Base-by-base conservation (phyloP, 2,888 invertebrate genomes). In the Cerastoderma edule region DNA sequence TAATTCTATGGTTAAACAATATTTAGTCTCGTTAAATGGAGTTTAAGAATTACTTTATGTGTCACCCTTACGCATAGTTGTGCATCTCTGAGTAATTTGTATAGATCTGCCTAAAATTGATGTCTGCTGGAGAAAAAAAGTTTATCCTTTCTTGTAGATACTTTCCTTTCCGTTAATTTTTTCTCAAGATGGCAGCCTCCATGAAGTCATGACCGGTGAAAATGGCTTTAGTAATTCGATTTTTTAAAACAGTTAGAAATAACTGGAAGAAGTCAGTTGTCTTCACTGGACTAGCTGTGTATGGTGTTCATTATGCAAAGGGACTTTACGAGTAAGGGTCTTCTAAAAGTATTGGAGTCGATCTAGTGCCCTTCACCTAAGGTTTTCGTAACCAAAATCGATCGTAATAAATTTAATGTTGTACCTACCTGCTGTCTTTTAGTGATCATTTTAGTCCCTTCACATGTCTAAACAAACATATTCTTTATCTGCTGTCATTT, bases 231-330 rank as follows among this genome's bases (percentile, higher is more conserved):
- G 78, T 96, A 83, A 90, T 95, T 27, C 96, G 95, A 93, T 94
- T 95, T 83, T 94, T 95, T 16, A 95, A 94, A 94, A 95, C 95
- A 3, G 92, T 97, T 57, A 93, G 96, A 89, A 96, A 95, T 93
- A 95, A 98, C 92, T 98, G 98, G 97, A 98, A 98, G 91, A 98
- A 98, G 91, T 96, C 96, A 0, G 92, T 95, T 0, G 95, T 97
- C 88, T 96, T 95, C 48, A 94, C 95, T 27, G 93, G 95, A 65
- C 94, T 95, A 4, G 88, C 95, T 32, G 94, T 95, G 28, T 98
- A 96, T 92, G 97, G 96, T 8, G 93, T 94, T 13, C 94, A 95
- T 72, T 96, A 95, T 90, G 93, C 94, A 1, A 95, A 95, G 90
- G 95, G 96, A 89, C 94, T 95, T 93, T 95, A 96, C 90, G 95